A percentile compares a stretch with the other conserved stretches of the same genome.
Evolutionary conservation across 2,797 vertebrate species (phyloP).

Genomic region (Protosalanx chinensis): DNA sequence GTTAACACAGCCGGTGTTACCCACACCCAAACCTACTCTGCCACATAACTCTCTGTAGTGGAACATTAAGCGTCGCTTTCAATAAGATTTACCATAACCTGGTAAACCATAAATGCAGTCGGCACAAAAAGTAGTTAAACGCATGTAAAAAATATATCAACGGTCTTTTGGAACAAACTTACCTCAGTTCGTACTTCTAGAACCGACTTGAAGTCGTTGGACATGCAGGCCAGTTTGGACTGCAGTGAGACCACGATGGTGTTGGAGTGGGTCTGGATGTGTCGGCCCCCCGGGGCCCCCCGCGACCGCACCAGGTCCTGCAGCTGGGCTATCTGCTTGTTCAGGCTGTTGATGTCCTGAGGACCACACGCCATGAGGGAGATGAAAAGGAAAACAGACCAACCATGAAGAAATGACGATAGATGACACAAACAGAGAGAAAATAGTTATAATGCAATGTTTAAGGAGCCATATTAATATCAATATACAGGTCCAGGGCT

Average conservation of each 20-base stretch:
- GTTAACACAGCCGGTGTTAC: too few species aligned
- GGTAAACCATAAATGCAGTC: too few species aligned
- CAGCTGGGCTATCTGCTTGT: conserved; percentile 93
- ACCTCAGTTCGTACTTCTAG: conserved; percentile 95
- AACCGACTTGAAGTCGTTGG: conserved; percentile 94
- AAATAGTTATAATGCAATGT: not conserved
- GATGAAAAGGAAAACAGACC: not conserved
- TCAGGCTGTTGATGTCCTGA: conserved; percentile 91
- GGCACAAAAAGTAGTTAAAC: not conserved
- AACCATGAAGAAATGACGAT: not conserved
- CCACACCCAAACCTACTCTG: too few species aligned
- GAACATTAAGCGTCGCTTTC: not conserved
- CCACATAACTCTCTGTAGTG: not conserved
- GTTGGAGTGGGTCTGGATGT: conserved; percentile 89
- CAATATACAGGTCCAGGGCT: not conserved
- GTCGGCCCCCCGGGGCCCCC: conserved; percentile 80
- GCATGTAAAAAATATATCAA: not conserved
- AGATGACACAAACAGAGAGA: not conserved
- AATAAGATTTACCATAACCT: not conserved
- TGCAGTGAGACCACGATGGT: conserved; percentile 92
- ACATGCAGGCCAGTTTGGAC: conserved; percentile 95
- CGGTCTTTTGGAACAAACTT: conserved; percentile 37
- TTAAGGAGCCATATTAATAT: not conserved
- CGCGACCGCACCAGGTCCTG: conserved; percentile 86
- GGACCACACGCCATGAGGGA: not conserved